Percentiles rank a stretch among this genome's conserved stretches.
Conservation (phyloP, 1,140 invertebrate species). For the Gryllus bimaculatus region DNA sequence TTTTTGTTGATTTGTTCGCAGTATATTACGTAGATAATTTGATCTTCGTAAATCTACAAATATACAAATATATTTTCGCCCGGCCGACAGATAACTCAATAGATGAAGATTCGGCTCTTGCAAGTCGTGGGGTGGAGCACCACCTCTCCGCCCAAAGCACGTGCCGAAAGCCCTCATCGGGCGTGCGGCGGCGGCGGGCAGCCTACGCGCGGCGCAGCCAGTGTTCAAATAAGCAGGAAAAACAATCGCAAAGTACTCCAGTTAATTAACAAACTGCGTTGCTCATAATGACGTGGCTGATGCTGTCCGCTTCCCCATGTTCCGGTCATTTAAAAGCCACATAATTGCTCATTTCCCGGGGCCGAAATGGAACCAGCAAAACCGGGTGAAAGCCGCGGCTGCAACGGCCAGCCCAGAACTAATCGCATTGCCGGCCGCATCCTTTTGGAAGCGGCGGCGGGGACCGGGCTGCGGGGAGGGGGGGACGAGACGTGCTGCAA, state of each 20-base stretch:
- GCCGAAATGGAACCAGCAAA: background rate
- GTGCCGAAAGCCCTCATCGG: no score
- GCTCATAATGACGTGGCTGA: background rate
- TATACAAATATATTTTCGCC: no score
- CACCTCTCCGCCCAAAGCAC: no score
- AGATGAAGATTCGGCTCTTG: no score
- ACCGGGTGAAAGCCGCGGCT: background rate
- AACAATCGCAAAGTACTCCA: slow-evolving; percentile 4
- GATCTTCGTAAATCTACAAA: no score
- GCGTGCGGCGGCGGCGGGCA: no score
- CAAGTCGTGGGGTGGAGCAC: no score
- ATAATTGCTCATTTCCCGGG: slow-evolving; percentile 1
- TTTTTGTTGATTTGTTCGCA: no score
- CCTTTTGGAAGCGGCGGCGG: background rate
- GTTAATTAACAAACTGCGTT: slow-evolving; percentile 5
- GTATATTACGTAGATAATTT: no score
- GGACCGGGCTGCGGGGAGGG: background rate
- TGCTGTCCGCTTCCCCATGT: background rate
- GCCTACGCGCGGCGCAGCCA: no score
- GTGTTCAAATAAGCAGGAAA: background rate
- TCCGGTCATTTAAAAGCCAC: slow-evolving; percentile 3
- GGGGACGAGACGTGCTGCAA: background rate
- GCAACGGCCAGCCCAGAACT: background rate
- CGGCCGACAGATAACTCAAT: no score
- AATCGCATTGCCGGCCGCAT: background rate